phyloP scores from a whole-genome alignment of 2,797 vertebrate genomes.

The Iguana delicatissima region DNA sequence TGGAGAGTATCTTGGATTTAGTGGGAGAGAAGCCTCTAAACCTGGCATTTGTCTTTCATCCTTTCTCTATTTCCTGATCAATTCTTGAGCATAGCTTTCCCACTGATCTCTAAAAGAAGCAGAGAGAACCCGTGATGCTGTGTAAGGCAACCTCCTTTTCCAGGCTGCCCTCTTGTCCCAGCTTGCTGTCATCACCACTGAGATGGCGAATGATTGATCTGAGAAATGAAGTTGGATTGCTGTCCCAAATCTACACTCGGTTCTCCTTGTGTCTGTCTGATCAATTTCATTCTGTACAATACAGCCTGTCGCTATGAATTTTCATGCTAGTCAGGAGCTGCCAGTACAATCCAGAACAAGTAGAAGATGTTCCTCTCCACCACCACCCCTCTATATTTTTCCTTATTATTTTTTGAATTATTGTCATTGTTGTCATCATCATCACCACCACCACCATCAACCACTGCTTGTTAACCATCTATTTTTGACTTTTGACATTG shows the following conservation, averaged over 20 bases:
- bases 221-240: conserved; percentile 98
- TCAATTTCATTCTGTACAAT: conserved; percentile 95
- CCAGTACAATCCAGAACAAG: conserved; percentile 83
- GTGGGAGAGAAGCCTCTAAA: neutral
- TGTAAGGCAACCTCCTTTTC: conserved; percentile 71
- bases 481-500: neutral
- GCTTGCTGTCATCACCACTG: conserved; percentile 93
- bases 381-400: conserved; percentile 39
- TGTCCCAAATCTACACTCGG: conserved; percentile 95
- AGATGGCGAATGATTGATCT: conserved; percentile 91
- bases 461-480: neutral
- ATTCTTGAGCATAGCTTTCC: neutral
- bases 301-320: conserved; percentile 98
- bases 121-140: neutral
- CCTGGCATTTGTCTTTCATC: neutral
- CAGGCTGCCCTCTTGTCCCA: conserved; percentile 82
- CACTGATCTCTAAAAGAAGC: neutral
- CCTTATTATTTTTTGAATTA: neutral
- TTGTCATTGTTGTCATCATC: neutral
- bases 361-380: conserved; percentile 70
- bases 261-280: conserved; percentile 98
- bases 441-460: fast-evolving
- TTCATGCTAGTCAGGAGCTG: conserved; percentile 89
- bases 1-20: neutral
- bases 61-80: neutral